Conservation (phyloP, 2,113 vertebrate species). For the Trematomus loennbergii region DNA sequence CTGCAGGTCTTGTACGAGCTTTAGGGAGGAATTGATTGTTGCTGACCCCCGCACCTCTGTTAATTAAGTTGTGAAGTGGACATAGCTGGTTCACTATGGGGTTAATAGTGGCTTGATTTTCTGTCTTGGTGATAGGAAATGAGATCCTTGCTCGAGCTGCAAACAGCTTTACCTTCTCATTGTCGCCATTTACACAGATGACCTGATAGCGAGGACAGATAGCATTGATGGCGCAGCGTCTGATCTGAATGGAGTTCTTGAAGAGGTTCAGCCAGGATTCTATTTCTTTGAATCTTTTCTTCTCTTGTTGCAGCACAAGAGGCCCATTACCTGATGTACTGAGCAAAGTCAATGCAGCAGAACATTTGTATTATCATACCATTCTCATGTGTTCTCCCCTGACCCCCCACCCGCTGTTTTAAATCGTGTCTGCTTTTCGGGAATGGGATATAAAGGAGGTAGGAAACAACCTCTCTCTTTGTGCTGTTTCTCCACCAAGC, state of each 20-base stretch:
- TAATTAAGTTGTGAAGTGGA: conserved; percentile 78
- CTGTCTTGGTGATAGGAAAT: conserved; percentile 73
- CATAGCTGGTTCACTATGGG: conserved; percentile 64
- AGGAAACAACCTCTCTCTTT: conserved; percentile 48
- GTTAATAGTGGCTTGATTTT: conserved; percentile 82
- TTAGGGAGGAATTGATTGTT: conserved; percentile 68
- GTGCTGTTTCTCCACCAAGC: conserved; percentile 59
- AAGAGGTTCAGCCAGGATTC: conserved; percentile 9
- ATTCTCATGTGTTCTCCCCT: conserved; percentile 16
- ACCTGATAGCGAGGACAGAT: conserved; percentile 31
- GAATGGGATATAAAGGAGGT: conserved; percentile 43
- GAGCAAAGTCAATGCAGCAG: conserved; percentile 24
- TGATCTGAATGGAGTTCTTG: conserved; percentile 16
- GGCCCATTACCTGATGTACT: conserved; percentile 7
- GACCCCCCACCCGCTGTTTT: conserved; percentile 25
- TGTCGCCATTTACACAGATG: conserved; percentile 44
- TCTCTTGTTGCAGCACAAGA: not conserved
- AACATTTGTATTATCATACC: conserved; percentile 43
- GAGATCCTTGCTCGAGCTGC: conserved; percentile 49
- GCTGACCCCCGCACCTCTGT: conserved; percentile 67
- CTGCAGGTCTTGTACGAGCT: conserved; percentile 15
- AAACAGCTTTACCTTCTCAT: conserved; percentile 46
- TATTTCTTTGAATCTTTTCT: not conserved
- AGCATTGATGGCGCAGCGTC: conserved; percentile 5
- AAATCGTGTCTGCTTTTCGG: conserved; percentile 38